Percentiles rank a stretch among this genome's conserved stretches.
phyloP scores from a whole-genome alignment of 1,140 invertebrate genomes.

The Drosophila repleta region DNA sequence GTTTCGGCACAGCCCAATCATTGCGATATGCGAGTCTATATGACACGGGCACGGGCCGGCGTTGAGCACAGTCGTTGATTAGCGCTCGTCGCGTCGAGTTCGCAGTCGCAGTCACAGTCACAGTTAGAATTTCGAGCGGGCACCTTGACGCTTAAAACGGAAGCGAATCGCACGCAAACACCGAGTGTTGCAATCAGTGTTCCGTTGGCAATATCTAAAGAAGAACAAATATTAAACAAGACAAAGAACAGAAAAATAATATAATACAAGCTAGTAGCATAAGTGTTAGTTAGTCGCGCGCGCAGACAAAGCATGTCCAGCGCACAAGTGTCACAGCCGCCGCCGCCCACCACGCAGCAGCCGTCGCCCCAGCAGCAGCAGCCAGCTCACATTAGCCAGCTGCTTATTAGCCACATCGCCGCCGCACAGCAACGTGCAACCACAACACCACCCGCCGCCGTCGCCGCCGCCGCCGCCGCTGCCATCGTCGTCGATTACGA shows the following conservation, averaged over 20 bases:
- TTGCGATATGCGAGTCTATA: constrained; percentile 51
- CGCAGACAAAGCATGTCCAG: constrained; percentile 77
- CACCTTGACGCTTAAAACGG: background rate
- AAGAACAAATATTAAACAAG: constrained; percentile 6
- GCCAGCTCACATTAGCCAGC: constrained; percentile 60
- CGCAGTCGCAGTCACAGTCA: constrained; percentile 42
- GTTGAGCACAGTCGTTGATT: constrained; percentile 68
- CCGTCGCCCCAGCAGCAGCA: constrained; percentile 53
- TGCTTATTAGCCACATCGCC: constrained; percentile 77
- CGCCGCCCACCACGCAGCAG: constrained; percentile 62
- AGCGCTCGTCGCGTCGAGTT: constrained; percentile 66
- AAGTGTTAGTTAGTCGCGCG: constrained; percentile 19
- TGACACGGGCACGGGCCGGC: constrained; percentile 48
- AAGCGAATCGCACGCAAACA: constrained; percentile 9
- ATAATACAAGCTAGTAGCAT: constrained; percentile 5
- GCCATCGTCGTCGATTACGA: constrained; percentile 55
- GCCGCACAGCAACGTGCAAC: constrained; percentile 51
- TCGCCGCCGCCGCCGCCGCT: constrained; percentile 20
- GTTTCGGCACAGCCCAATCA: constrained; percentile 39
- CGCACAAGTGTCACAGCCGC: constrained; percentile 80
- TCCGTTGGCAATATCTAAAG: background rate
- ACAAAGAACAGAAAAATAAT: background rate
- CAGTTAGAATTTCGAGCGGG: constrained; percentile 22
- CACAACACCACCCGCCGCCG: constrained; percentile 47
- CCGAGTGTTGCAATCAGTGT: constrained; percentile 19